Evolutionary conservation across 2,113 vertebrate genomes (phyloP), one percentile per base, ranked within the genome.

Genomic region (Nerophis lumbriciformis): DNA sequence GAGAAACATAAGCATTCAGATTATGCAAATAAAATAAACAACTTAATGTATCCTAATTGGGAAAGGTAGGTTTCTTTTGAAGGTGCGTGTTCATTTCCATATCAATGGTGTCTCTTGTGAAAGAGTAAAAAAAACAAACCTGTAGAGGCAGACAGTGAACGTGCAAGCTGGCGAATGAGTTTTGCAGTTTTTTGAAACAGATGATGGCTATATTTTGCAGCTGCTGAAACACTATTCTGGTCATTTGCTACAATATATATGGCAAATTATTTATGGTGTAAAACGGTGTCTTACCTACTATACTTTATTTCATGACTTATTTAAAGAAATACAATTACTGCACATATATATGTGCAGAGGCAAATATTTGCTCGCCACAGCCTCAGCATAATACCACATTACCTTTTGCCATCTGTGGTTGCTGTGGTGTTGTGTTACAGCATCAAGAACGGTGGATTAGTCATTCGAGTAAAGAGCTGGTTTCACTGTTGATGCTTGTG

Each of bases 11-110:
- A 73, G 79, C 67, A 60, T 64, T 74, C 61, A 56, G 72, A 71
- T 84, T 83, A 87, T 75, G 82, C 77, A 79, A 80, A 84, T 81
- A 55, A 42, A 63, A 66, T 82, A 82, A 84, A 89, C 72, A 79
- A 63, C 66, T 76, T 78, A 63, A 84, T 85, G 72, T 52, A 75
- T 72, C 69, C 71, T 85, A 86, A 87, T 82, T 84, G 77, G 78
- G 79, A 86, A 85, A 87, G 84, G 83, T 87, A 76, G 76, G 69
- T 63, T 80, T 74, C 68, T 70, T 81, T 84, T 80, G 79, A 78
- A 86, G 78, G 77, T 79, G 55, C 38, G 3, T 60, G n/a, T 70
- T 84, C 9, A 86, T 87, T 86, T 83, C 77, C 81, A 83, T 84
- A 72, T 78, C 65, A 84, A 76, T 69, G 68, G 52, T 5, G 19